Evolutionary conservation across 2,888 invertebrate genomes (phyloP), one percentile per base, ranked within the genome.

Genomic region (Polietes domitor): DNA sequence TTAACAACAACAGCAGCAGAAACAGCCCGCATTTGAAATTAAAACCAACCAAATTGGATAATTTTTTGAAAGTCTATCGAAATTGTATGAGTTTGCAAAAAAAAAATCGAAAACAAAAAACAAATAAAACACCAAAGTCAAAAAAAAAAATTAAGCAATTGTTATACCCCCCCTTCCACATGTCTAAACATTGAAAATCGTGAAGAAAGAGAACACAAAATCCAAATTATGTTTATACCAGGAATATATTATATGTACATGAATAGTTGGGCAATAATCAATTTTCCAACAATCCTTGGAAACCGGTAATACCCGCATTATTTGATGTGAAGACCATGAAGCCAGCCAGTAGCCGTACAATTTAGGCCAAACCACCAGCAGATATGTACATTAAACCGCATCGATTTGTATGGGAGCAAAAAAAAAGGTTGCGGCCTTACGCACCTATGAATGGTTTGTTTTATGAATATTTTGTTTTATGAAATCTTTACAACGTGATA

Each of bases 21-120:
- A 61, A 15, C 61, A 61, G 26, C 28, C 58, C 43, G 68, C 43
- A 68, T 68, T 68, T 68, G 43, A 68, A 68, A 58, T 68, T 43
- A 28, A 68, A 68, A 21, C 24, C 68, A 68, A 41, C 19, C 15
- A 41, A 68, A 41, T 68, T 68, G 68, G 10, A 28, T 68, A 43
- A 19, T 41, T 68, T 63, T 68, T 68, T 43, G 68, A 21, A 68
- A 43, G 68, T 68, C 68, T 43, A 21, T 15, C 21, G 68, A 68
- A 68, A 43, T 68, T 68, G 68, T 68, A 68, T 68, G 68, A 68
- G 68, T 68, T 68, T 43, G 68, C 68, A 68, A n/a, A n/a, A n/a
- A n/a, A n/a, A n/a, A n/a, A n/a, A n/a, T n/a, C n/a, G 32, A 68
- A 65, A 65, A 43, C 21, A 43, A 68, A 68, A 15, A 68, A 15